These are phyloP conservation scores for Epinephelus coioides DNA, from an alignment of 2,797 vertebrate species.

Conservation along the genomic window DNA sequence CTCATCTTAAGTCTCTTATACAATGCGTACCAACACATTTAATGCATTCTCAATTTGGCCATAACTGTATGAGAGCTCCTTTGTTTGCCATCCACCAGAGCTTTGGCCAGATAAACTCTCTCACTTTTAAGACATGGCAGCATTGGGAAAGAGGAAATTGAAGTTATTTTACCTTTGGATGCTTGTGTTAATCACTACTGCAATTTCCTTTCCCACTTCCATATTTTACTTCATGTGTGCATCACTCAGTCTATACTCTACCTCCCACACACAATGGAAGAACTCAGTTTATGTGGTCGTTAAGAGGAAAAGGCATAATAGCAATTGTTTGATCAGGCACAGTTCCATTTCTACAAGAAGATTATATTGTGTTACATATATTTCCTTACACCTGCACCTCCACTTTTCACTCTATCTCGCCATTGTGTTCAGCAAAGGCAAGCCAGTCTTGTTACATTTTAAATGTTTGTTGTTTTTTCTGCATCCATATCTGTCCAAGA, in stretches of 20 bases:
- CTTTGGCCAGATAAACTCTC: conserved; percentile 11
- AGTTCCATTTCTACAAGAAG: not conserved
- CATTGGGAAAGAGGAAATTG: conserved; percentile 15
- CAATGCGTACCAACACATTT: not conserved
- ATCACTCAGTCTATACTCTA: not conserved
- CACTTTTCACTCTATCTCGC: not conserved
- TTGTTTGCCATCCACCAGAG: conserved; percentile 15
- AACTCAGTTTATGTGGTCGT: not conserved
- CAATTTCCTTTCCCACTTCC: conserved; percentile 13
- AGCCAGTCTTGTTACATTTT: not conserved
- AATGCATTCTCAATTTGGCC: not conserved
- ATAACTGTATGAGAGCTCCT: not conserved
- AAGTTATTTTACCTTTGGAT: conserved; percentile 44
- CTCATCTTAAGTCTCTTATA: not conserved
- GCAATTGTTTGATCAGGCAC: not conserved
- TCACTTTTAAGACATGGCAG: conserved; percentile 17
- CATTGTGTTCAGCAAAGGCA: not conserved
- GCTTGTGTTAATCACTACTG: not conserved
- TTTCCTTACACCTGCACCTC: not conserved
- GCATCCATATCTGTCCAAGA: conserved; percentile 2
- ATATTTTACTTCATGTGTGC: conserved; percentile 28
- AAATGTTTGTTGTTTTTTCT: conserved; percentile 16
- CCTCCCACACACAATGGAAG: not conserved
- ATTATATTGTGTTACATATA: not conserved
- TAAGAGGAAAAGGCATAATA: conserved; percentile 21